phyloP scores from a whole-genome alignment of 2,797 vertebrate species.

The Sardinella longiceps region DNA sequence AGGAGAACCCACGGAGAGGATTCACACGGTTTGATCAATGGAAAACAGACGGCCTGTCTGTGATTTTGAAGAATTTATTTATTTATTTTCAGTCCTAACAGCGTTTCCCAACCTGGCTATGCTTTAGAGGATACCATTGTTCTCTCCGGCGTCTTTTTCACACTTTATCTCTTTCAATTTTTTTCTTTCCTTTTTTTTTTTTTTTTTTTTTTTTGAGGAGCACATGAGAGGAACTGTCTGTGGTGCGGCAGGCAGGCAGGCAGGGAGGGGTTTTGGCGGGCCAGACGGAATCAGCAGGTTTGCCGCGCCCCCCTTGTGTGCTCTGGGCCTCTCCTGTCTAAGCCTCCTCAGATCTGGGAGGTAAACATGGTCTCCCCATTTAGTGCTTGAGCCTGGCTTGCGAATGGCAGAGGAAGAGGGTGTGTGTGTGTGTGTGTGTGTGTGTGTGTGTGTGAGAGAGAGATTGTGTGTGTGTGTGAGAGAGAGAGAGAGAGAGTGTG shows the following conservation, averaged over 20 bases:
- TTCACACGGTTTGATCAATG: not conserved
- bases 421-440: too few species aligned
- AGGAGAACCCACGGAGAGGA: not conserved
- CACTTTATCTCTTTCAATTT: not conserved
- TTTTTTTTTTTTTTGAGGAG: not conserved
- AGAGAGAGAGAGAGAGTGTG: not conserved
- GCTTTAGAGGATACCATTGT: not conserved
- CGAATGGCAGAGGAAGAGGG: not conserved
- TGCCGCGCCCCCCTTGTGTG: not conserved
- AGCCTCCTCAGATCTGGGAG: not conserved
- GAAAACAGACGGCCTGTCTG: not conserved
- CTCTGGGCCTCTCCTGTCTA: constrained; percentile 2
- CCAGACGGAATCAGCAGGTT: constrained; percentile 1
- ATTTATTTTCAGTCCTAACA: not conserved
- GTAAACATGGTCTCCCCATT: not conserved
- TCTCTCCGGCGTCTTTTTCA: not conserved
- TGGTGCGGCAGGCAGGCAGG: not conserved
- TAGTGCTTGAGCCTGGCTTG: not conserved
- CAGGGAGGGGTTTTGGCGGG: not conserved
- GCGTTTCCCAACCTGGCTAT: not conserved
- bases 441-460: not conserved
- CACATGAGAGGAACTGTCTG: not conserved
- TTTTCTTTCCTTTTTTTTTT: not conserved
- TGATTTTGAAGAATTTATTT: not conserved
- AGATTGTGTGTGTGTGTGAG: too few species aligned